phyloP scores from a whole-genome alignment of 2,113 vertebrate genomes.

The Ariopsis seemanni region DNA sequence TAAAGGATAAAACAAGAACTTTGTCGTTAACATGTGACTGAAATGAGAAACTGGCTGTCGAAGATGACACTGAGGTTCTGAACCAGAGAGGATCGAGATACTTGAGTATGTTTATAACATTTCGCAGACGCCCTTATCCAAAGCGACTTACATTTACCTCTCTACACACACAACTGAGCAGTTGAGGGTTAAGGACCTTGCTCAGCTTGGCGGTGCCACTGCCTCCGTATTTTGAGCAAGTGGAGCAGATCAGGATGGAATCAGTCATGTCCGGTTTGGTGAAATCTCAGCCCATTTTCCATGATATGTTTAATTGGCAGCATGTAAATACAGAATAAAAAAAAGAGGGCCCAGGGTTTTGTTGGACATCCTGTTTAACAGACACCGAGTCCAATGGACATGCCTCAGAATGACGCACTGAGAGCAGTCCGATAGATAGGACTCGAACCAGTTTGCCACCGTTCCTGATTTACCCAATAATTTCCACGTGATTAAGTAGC shows the following conservation, averaged over 20 bases:
- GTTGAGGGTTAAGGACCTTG: too few relatives aligned
- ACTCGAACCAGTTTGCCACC: not conserved
- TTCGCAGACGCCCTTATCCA: too few relatives aligned
- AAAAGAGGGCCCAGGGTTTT: not conserved
- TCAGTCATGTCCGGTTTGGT: not conserved
- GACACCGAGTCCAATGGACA: not conserved
- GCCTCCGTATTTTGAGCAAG: not conserved
- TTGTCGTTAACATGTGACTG: not conserved
- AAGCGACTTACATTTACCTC: too few relatives aligned
- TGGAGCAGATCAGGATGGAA: not conserved
- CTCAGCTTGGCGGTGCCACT: too few relatives aligned
- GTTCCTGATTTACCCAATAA: not conserved
- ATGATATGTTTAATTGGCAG: not conserved
- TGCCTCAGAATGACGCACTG: not conserved
- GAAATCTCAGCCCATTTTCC: not conserved
- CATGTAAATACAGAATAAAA: not conserved
- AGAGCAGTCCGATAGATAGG: not conserved
- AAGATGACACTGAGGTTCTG: not conserved
- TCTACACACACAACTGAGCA: too few relatives aligned
- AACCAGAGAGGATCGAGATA: not conserved
- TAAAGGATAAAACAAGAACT: too few relatives aligned
- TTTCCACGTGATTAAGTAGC: too few relatives aligned
- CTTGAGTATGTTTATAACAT: not conserved
- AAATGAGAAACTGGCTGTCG: not conserved
- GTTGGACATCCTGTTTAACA: not conserved